Evolutionary conservation across 2,888 invertebrate species (phyloP).

Genomic region (Xanthostigma xanthostigma): DNA sequence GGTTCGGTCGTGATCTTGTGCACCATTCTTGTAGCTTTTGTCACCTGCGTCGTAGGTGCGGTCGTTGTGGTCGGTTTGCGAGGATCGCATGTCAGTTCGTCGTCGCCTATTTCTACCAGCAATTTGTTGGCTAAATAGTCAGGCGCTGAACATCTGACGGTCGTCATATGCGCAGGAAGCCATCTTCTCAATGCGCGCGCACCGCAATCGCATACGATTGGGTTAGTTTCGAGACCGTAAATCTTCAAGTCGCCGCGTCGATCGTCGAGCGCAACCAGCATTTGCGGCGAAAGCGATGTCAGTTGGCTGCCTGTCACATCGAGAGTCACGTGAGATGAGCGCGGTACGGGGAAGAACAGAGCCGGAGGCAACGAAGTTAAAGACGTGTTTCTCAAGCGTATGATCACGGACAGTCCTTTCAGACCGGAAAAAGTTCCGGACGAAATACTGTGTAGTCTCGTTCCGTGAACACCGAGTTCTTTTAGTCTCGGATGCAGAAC

Average conservation of each 20-base stretch:
- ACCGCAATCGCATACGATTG: conserved; percentile 75
- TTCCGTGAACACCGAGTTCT: conserved; percentile 59
- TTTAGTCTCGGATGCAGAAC: conserved; percentile 63
- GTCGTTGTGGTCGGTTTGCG: conserved; percentile 36
- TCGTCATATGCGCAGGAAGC: conserved; percentile 51
- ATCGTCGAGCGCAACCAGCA: conserved; percentile 69
- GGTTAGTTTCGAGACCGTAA: conserved; percentile 61
- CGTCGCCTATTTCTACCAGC: conserved; percentile 62
- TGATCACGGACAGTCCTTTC: conserved; percentile 51
- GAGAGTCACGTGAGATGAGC: conserved; percentile 65
- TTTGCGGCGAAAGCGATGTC: conserved; percentile 58
- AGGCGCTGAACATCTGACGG: conserved; percentile 51
- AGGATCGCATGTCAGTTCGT: conserved; percentile 65
- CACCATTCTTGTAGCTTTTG: conserved; percentile 34
- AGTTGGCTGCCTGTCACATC: conserved; percentile 69
- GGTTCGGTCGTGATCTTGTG: conserved; percentile 58
- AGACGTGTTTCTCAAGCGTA: conserved; percentile 71
- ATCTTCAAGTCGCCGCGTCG: conserved; percentile 59
- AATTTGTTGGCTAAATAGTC: conserved; percentile 51
- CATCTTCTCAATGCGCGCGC: conserved; percentile 65
- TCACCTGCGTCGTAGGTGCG: conserved; percentile 27
- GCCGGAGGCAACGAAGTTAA: conserved; percentile 64
- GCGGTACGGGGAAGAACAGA: conserved; percentile 71
- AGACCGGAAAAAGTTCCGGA: conserved; percentile 74
- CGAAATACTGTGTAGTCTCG: conserved; percentile 57